A percentile compares a stretch with the other conserved stretches of the same genome.
These are phyloP conservation scores for Amphiprion percula DNA, from an alignment of 2,113 vertebrate genomes.

Conservation along the genomic window DNA sequence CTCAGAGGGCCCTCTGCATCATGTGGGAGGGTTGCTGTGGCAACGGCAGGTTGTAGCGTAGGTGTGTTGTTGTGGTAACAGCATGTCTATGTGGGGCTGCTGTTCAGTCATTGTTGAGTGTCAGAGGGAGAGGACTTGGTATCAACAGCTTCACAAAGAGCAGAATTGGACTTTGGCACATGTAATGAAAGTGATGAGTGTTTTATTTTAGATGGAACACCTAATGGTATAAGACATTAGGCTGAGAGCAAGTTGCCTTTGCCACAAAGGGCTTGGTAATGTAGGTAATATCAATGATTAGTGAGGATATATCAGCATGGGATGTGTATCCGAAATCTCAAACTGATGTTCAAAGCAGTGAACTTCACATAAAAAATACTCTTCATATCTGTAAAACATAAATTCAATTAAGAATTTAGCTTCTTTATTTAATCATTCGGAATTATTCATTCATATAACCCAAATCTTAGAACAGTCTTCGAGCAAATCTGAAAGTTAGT, in stretches of 20 bases:
- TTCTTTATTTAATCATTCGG: not conserved
- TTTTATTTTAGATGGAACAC: not conserved
- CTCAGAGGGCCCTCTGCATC: conserved; percentile 50
- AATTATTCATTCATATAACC: conserved; percentile 18
- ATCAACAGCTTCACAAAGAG: not conserved
- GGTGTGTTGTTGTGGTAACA: conserved; percentile 75
- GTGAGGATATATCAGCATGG: not conserved
- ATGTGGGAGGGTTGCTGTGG: conserved; percentile 77
- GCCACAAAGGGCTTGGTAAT: not conserved
- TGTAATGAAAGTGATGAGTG: not conserved
- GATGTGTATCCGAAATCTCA: not conserved
- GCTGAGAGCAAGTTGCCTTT: not conserved
- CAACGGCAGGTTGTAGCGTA: conserved; percentile 75
- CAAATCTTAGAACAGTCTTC: conserved; percentile 13
- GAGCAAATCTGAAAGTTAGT: conserved; percentile 11
- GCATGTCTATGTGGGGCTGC: conserved; percentile 34
- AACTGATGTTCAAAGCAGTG: not conserved
- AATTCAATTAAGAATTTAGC: not conserved
- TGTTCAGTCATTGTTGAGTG: conserved; percentile 53
- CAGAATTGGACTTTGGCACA: not conserved
- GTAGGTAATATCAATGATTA: not conserved
- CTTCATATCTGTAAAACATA: not conserved
- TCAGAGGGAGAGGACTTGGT: conserved; percentile 17
- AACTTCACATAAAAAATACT: not conserved
- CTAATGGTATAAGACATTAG: not conserved